A percentile compares a stretch with the other conserved stretches of the same genome.
These are phyloP conservation scores for Cuculus canorus DNA, from an alignment of 2,797 vertebrate genomes.

Conservation along the genomic window DNA sequence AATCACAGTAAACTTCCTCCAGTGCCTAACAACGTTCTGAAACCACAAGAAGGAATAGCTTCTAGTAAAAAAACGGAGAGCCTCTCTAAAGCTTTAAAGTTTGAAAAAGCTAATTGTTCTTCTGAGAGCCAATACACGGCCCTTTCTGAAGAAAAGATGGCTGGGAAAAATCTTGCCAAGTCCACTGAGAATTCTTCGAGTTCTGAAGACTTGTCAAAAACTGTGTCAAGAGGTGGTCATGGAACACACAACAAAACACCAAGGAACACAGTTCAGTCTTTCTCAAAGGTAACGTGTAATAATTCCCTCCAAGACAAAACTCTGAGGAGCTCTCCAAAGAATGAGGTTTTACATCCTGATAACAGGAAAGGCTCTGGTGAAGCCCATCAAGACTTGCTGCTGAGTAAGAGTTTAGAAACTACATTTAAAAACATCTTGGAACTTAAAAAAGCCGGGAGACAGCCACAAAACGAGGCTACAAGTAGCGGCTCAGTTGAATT, in stretches of 20 bases:
- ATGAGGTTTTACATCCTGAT: slow-evolving; percentile 75
- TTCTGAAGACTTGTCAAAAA: slow-evolving; percentile 72
- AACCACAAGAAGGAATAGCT: slow-evolving; percentile 73
- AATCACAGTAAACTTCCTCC: slow-evolving; percentile 75
- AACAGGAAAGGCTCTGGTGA: slow-evolving; percentile 73
- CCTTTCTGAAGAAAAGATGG: slow-evolving; percentile 66
- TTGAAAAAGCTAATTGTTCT: slow-evolving; percentile 74
- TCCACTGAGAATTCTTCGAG: slow-evolving; percentile 65
- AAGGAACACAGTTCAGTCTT: slow-evolving; percentile 63
- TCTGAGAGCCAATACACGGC: slow-evolving; percentile 59
- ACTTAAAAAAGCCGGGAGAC: slow-evolving; percentile 86
- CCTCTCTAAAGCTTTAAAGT: slow-evolving; percentile 76
- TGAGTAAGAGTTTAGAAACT: slow-evolving; percentile 82
- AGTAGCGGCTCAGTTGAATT: slow-evolving; percentile 74
- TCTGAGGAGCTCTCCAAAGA: slow-evolving; percentile 79
- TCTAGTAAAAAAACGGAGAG: slow-evolving; percentile 72
- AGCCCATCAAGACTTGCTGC: slow-evolving; percentile 76
- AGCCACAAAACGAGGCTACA: slow-evolving; percentile 70
- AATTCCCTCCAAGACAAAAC: slow-evolving; percentile 78
- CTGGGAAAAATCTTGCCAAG: slow-evolving; percentile 65
- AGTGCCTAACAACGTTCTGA: slow-evolving; percentile 83
- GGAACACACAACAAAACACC: slow-evolving; percentile 71
- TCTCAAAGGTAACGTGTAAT: slow-evolving; percentile 71
- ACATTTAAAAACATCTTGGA: slow-evolving; percentile 88
- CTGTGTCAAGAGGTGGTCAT: slow-evolving; percentile 47